Base-by-base conservation (phyloP, 2,797 vertebrate species). In the Eulemur rubriventer region DNA sequence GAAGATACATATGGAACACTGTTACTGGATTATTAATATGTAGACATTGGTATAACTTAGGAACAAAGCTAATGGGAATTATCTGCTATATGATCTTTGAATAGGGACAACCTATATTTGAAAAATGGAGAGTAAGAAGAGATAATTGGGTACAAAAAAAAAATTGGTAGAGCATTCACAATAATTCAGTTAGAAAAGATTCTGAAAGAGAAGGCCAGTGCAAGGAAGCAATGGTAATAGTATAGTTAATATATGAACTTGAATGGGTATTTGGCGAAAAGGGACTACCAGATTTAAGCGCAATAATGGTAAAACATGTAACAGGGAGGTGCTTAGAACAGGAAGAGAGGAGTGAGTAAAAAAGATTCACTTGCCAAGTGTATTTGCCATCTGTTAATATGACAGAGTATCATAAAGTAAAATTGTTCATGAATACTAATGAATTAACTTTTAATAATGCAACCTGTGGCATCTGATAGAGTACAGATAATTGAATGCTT, bases 361-460 rank as follows among this genome's bases (percentile, higher is more conserved):
- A 78, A 94, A 87, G 18, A 95, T 83, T 72, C 65, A 59, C 41
- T 79, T 96, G 96, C 82, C 94, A 96, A 91, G 48, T 72, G 69
- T 52, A 75, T 76, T 50, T 92, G 43, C 91, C 96, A 97, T 96
- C 96, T 97, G 96, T 81, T 96, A 95, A 41, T 26, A 70, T 89
- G 48, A 85, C 75, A 92, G 46, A 67, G 50, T 81, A 48, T 80
- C 65, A 86, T 80, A 78, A 96, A 89, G 79, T 41, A 93, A 59
- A 94, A 67, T 86, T 94, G 57, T 94, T 92, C 81, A 93, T 92
- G 91, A 96, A 72, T 70, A 87, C 16, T 72, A 94, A 95, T 78
- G 10, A 97, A 76, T 78, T 30, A n/a, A 43, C 46, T 92, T 97
- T 57, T 17, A 79, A 91, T 95, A 93, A 88, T 61, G 86, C 6